Percentiles rank a stretch among this genome's conserved stretches.
Evolutionary conservation across 2,113 vertebrate species (phyloP).

Genomic region (Todiramphus saurophagus): DNA sequence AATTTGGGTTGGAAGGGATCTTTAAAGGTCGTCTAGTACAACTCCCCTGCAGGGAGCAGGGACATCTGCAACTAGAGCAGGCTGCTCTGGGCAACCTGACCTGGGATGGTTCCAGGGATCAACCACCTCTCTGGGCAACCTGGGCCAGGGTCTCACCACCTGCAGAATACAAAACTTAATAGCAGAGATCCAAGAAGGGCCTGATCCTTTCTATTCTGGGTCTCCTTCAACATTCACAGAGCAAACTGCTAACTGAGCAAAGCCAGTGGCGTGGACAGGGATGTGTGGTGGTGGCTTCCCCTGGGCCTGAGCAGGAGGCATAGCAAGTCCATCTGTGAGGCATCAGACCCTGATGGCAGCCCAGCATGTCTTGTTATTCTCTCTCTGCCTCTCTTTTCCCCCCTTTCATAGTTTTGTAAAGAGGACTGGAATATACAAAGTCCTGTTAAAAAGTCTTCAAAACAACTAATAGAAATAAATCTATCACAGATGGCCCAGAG

Average conservation of each 20-base stretch:
- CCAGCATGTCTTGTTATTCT: background rate
- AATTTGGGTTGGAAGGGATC: background rate
- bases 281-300: background rate
- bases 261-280: background rate
- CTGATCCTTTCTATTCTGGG: background rate
- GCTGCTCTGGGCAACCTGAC: background rate
- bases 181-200: background rate
- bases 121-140: background rate
- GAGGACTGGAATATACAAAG: background rate
- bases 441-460: background rate
- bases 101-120: background rate
- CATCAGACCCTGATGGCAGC: conserved; percentile 23
- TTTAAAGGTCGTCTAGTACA: background rate
- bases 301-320: background rate
- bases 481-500: background rate
- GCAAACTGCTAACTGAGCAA: background rate
- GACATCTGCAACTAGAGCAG: background rate
- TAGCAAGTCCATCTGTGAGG: conserved; percentile 38
- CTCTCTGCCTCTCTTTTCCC: background rate
- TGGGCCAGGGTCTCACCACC: background rate
- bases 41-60: background rate
- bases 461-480: background rate
- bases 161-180: background rate
- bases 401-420: background rate
- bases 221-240: background rate